Percentiles rank a stretch among this genome's conserved stretches.
Conservation (phyloP, 2,797 vertebrate species). For the Chelonia mydas region DNA sequence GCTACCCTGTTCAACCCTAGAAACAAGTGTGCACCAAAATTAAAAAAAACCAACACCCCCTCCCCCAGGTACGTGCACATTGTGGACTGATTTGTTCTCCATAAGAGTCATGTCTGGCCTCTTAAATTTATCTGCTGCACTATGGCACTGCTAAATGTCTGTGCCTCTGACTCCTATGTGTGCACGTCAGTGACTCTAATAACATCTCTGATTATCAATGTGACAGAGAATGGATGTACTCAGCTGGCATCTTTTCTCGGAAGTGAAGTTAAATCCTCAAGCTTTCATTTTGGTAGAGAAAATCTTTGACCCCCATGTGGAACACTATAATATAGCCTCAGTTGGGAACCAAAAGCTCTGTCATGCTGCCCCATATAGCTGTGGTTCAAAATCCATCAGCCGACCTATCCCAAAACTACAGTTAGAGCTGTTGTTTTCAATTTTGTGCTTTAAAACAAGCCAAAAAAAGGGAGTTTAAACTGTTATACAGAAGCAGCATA, state of each 20-base stretch:
- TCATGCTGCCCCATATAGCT: background rate
- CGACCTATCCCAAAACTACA: background rate
- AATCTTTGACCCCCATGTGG: background rate
- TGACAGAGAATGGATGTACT: background rate
- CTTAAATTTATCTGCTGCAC: background rate
- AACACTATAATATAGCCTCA: background rate
- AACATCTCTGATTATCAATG: background rate
- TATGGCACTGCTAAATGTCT: background rate
- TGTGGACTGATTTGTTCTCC: background rate
- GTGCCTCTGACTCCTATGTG: background rate
- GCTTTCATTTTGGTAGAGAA: background rate
- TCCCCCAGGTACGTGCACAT: background rate
- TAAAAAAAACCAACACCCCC: background rate
- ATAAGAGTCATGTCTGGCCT: background rate
- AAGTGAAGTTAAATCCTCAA: background rate
- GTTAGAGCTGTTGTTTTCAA: conserved; percentile 11
- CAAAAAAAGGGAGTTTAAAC: background rate
- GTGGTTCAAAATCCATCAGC: background rate
- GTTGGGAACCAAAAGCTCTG: background rate
- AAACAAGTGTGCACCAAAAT: background rate
- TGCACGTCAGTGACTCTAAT: background rate
- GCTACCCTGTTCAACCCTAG: background rate
- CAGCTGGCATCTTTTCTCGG: accelerated
- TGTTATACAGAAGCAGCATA: background rate
- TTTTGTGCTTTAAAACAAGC: background rate